Conservation (phyloP, 2,797 vertebrate genomes). For the Microcaecilia unicolor region DNA sequence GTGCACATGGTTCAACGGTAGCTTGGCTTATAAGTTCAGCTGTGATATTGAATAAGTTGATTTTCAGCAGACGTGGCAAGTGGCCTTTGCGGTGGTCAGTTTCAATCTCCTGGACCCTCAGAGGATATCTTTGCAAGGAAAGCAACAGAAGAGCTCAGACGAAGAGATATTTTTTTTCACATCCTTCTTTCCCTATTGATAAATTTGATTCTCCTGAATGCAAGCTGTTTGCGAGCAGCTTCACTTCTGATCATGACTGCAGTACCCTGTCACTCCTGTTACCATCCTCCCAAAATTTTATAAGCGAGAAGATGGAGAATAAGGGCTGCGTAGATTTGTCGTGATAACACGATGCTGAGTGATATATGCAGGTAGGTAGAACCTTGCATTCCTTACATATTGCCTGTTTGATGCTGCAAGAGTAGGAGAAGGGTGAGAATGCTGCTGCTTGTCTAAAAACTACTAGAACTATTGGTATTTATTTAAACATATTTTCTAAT, state of each 20-base stretch:
- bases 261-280: too few species aligned
- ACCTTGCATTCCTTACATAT: constrained; percentile 63
- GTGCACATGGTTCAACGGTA: constrained; percentile 43
- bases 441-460: constrained; percentile 30
- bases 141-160: constrained; percentile 48
- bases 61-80: constrained; percentile 65
- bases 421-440: constrained; percentile 37
- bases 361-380: constrained; percentile 58
- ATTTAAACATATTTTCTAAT: constrained; percentile 12
- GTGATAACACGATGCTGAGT: constrained; percentile 52
- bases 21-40: constrained; percentile 56
- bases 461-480: constrained; percentile 25
- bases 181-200: constrained; percentile 59
- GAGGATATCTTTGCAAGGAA: constrained; percentile 56
- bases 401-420: constrained; percentile 35
- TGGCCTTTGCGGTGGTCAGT: constrained; percentile 75
- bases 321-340: constrained; percentile 51
- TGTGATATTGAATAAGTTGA: constrained; percentile 60
- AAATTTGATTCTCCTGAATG: constrained; percentile 72
- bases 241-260: constrained; percentile 56
- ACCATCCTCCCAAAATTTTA: constrained; percentile 56
- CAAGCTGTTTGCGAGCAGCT: constrained; percentile 65
- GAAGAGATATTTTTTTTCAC: constrained; percentile 57
- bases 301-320: constrained; percentile 57
- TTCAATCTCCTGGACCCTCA: constrained; percentile 43